Evolutionary conservation across 2,888 invertebrate species (phyloP).

Genomic region (Apamea monoglypha): DNA sequence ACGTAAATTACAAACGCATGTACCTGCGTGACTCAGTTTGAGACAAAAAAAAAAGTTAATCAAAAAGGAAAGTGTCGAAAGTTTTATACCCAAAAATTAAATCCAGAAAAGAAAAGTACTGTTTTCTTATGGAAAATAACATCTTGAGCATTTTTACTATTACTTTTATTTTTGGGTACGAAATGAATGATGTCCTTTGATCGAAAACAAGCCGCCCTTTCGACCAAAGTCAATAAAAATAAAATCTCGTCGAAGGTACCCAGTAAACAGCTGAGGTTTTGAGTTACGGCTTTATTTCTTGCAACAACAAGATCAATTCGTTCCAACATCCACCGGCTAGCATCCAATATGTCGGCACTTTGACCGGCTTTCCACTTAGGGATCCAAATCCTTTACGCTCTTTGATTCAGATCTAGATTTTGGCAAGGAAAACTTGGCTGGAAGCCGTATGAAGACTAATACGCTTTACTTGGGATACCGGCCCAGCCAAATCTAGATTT

Average conservation of each 20-base stretch:
- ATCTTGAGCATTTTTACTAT: too few relatives aligned
- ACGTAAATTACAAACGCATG: too few relatives aligned
- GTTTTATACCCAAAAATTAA: too few relatives aligned
- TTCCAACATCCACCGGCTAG: background rate
- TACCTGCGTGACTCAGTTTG: background rate
- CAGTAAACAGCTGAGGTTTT: background rate
- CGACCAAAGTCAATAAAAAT: background rate
- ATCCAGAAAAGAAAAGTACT: too few relatives aligned
- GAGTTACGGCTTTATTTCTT: background rate
- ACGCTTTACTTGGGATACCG: slow-evolving; percentile 3
- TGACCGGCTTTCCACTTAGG: slow-evolving; percentile 19
- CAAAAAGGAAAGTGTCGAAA: background rate
- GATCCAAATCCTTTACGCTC: slow-evolving; percentile 35
- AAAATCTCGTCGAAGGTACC: background rate
- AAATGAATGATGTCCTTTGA: too few relatives aligned
- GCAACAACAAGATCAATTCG: slow-evolving; percentile 28
- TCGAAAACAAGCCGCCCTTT: background rate
- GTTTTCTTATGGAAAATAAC: too few relatives aligned
- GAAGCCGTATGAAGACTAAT: slow-evolving; percentile 25
- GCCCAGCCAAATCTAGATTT: slow-evolving; percentile 28
- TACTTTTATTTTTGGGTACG: too few relatives aligned
- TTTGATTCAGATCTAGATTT: slow-evolving; percentile 45
- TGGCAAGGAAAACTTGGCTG: slow-evolving; percentile 55
- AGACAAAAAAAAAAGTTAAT: background rate
- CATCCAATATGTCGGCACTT: slow-evolving; percentile 24